phyloP scores from a whole-genome alignment of 2,888 invertebrate genomes.

The Thyatira batis region DNA sequence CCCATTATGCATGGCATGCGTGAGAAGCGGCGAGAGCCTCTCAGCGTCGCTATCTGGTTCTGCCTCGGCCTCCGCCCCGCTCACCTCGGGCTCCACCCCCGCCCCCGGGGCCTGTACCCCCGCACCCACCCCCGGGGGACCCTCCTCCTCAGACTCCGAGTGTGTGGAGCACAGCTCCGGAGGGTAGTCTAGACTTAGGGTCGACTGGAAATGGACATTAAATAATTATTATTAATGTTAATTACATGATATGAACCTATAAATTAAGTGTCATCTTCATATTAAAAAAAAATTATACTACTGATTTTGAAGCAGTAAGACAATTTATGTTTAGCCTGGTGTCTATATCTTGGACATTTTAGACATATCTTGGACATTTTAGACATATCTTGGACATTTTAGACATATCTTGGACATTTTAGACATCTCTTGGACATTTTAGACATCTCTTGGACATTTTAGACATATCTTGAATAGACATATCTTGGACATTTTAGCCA shows the following conservation, averaged over 20 bases:
- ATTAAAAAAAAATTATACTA: background rate
- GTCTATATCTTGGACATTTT: background rate
- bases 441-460: no score
- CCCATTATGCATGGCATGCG: constrained; percentile 62
- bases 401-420: no score
- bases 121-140: constrained; percentile 29
- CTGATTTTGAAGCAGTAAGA: background rate
- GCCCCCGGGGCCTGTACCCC: constrained; percentile 17
- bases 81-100: constrained; percentile 69
- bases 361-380: no score
- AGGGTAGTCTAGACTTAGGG: constrained; percentile 56
- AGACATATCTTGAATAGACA: no score
- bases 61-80: constrained; percentile 53
- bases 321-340: background rate
- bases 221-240: no score
- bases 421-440: no score
- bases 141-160: constrained; percentile 42
- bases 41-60: constrained; percentile 93
- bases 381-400: no score
- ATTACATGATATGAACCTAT: no score
- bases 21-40: constrained; percentile 89
- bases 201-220: constrained; percentile 46
- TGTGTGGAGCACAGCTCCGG: constrained; percentile 34
- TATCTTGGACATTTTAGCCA: no score
- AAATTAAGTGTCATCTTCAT: background rate